Base-by-base conservation (phyloP, 2,113 vertebrate species). In the Rafetus swinhoei region DNA sequence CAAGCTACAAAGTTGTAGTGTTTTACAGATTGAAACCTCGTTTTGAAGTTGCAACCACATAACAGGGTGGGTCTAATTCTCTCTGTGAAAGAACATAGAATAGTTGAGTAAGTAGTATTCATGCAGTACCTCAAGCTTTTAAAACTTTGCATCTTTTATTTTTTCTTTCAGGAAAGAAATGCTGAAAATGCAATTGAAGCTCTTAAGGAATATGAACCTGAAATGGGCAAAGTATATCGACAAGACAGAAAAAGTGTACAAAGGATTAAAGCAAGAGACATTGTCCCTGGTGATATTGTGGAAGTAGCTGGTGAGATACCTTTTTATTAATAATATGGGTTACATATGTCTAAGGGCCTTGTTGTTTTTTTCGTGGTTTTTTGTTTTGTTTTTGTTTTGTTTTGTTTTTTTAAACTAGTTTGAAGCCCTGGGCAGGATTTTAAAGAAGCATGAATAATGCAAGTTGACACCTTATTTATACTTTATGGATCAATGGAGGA, bases 141-240 rank as follows among this genome's bases (percentile, higher is more conserved):
- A 88, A 88, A 74, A 81, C 24, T 54, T 65, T 3, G 50, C 2
- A 3, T 53, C 0, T 19, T 86, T 87, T 77, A 60, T 90, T 86
- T 74, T 69, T 19, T 72, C 29, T 94, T 93, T 74, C 90, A 99
- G 99, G 99, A 99, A 97, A 99, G 99, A 96, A 99, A 99, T 96
- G 99, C 99, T 90, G 99, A 99, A 98, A 99, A 99, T 90, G 99
- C 99, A 81, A 99, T 99, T 9, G 99, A 99, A 98, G 99, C 99
- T 5, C 99, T 99, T 94, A 99, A 99, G 94, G 99, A 99, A 96
- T 99, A 99, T 45, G 99, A 99, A 92, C 99, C 99, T 55, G 99
- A 99, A 98, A 99, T 99, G 99, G 99, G 99, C 18, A 99, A 99
- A 97, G 99, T 99, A 6, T 99, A 99, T 96, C 98, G 99, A 62